Percentiles rank a stretch among this genome's conserved stretches.
Conservation (phyloP, 1,140 invertebrate genomes). For the Tribolium castaneum region DNA sequence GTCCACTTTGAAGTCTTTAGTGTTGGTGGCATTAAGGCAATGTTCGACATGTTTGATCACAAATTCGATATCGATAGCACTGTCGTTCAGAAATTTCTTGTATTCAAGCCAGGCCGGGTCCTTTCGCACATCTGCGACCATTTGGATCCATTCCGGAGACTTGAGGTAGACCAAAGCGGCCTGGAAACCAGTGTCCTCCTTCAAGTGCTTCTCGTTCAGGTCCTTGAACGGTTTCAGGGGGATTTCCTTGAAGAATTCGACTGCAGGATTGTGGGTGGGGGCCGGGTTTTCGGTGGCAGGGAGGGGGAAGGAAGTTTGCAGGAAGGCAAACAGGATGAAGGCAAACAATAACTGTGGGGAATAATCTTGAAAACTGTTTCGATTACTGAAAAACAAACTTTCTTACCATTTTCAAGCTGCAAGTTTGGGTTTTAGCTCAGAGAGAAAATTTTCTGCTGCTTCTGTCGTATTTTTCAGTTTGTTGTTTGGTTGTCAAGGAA, state of each 20-base stretch:
- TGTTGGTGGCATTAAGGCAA: neutral
- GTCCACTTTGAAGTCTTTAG: neutral
- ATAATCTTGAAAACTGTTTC: neutral
- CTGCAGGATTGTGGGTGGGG: neutral
- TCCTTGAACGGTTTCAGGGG: constrained; percentile 44
- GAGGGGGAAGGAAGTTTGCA: neutral
- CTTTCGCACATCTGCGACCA: constrained; percentile 36
- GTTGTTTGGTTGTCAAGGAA: constrained; percentile 2
- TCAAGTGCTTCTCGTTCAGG: constrained; percentile 49
- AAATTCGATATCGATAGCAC: constrained; percentile 46
- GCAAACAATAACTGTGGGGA: neutral
- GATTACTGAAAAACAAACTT: neutral
- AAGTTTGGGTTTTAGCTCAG: neutral
- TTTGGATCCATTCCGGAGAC: constrained; percentile 48
- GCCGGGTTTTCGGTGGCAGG: neutral
- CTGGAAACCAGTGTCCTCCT: constrained; percentile 53
- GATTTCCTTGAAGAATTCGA: constrained; percentile 38
- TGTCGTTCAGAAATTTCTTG: constrained; percentile 39
- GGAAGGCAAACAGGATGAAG: neutral
- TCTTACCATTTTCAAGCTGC: neutral
- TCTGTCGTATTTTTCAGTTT: constrained; percentile 7
- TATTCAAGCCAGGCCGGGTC: constrained; percentile 47
- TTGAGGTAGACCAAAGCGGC: constrained; percentile 54
- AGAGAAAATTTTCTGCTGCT: neutral
- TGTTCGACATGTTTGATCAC: constrained; percentile 20